These are phyloP conservation scores for Cheiracanthium punctorium DNA, from an alignment of 2,888 invertebrate species.

Conservation along the genomic window DNA sequence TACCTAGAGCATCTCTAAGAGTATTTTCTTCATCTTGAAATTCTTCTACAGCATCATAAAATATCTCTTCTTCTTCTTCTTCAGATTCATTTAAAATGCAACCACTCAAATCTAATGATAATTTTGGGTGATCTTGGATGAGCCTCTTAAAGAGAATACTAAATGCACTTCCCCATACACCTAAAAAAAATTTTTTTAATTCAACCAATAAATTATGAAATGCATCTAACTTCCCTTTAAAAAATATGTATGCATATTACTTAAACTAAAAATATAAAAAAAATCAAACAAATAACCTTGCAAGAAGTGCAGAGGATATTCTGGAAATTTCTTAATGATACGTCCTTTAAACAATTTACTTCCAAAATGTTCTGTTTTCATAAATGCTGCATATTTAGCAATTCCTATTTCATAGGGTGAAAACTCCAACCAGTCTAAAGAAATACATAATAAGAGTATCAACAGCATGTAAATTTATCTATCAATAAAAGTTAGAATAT, in stretches of 20 bases:
- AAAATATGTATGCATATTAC: no score
- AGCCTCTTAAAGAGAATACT: conserved; percentile 77
- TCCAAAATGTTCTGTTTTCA: conserved; percentile 76
- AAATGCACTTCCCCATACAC: conserved; percentile 78
- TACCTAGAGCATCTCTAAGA: conserved; percentile 56
- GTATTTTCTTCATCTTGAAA: conserved; percentile 53
- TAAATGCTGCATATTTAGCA: conserved; percentile 78
- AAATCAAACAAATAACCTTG: conserved; percentile 75
- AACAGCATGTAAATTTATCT: no score
- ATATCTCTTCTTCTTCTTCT: conserved; percentile 53
- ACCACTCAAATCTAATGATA: conserved; percentile 35
- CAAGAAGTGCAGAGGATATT: conserved; percentile 77
- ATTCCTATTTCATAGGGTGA: conserved; percentile 78
- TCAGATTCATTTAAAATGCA: conserved; percentile 29
- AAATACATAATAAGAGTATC: no score
- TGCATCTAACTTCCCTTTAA: no score
- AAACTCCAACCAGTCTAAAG: conserved; percentile 78
- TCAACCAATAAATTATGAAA: no score
- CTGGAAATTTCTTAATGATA: conserved; percentile 75
- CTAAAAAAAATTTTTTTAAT: no score
- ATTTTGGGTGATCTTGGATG: conserved; percentile 75
- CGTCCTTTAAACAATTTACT: conserved; percentile 77
- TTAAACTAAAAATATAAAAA: no score
- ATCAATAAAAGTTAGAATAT: no score
- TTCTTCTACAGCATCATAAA: conserved; percentile 49